These are phyloP conservation scores for Stenchaetothrips biformis DNA, from an alignment of 2,888 invertebrate genomes.

Conservation along the genomic window DNA sequence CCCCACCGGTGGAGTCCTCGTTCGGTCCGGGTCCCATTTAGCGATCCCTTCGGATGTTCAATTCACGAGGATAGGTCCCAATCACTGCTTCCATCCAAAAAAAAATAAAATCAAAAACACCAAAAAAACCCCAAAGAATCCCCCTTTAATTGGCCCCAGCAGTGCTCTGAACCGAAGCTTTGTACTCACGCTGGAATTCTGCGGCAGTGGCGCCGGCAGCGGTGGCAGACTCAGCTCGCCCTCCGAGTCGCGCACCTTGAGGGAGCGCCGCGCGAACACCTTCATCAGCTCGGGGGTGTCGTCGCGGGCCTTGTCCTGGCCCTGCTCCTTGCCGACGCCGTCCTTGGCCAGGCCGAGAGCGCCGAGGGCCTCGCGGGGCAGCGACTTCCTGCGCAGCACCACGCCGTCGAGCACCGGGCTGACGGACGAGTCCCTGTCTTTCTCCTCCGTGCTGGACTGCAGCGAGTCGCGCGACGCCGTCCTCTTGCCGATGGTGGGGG, in stretches of 20 bases:
- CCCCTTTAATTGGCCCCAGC: too few species aligned
- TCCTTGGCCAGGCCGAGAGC: conserved; percentile 47
- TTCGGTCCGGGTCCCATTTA: too few species aligned
- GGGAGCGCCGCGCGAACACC: conserved; percentile 73
- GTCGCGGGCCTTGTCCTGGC: conserved; percentile 51
- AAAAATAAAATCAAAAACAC: too few species aligned
- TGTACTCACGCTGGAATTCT: conserved; percentile 57
- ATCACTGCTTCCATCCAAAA: too few species aligned
- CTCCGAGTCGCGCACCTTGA: conserved; percentile 68
- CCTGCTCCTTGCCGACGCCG: conserved; percentile 46
- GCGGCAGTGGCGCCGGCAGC: conserved; percentile 72
- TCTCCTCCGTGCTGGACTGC: not conserved
- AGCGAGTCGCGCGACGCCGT: conserved; percentile 20
- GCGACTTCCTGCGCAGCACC: conserved; percentile 55
- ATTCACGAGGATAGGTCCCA: too few species aligned
- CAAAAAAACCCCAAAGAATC: too few species aligned
- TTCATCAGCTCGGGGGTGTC: conserved; percentile 76
- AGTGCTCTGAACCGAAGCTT: too few species aligned
- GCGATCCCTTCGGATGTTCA: too few species aligned
- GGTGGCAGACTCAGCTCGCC: conserved; percentile 63
- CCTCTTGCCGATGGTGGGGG: conserved; percentile 9
- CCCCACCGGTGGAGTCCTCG: too few species aligned
- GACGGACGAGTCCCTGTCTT: conserved; percentile 12
- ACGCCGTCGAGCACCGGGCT: conserved; percentile 19
- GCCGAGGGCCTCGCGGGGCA: conserved; percentile 43